Conservation (phyloP, 2,888 invertebrate species). For the Phorcus lineatus region DNA sequence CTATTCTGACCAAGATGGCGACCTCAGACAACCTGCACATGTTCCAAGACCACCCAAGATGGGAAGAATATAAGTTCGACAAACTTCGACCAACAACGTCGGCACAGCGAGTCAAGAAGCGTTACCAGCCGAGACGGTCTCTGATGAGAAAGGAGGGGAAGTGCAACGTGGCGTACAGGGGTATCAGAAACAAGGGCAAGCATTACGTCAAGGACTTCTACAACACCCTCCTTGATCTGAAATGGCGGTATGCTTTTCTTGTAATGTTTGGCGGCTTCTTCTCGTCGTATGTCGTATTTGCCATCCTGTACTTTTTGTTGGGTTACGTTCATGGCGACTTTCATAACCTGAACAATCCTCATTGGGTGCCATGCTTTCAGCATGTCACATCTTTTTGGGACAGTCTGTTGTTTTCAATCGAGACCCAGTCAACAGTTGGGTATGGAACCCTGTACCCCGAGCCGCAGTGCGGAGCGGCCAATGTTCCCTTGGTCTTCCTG, state of each 20-base stretch:
- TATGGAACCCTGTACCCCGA: slow-evolving; percentile 91
- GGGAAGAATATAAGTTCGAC: slow-evolving; percentile 41
- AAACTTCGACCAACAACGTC: slow-evolving; percentile 26
- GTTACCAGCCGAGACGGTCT: slow-evolving; percentile 76
- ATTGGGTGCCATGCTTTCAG: slow-evolving; percentile 77
- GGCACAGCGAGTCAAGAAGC: slow-evolving; percentile 31
- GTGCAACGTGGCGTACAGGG: slow-evolving; percentile 94
- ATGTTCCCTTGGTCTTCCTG: slow-evolving; percentile 88
- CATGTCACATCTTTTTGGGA: slow-evolving; percentile 91
- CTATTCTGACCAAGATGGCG: slow-evolving; percentile 20
- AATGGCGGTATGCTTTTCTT: slow-evolving; percentile 89
- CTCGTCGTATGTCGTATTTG: slow-evolving; percentile 92
- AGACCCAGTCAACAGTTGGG: slow-evolving; percentile 97
- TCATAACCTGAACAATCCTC: slow-evolving; percentile 53
- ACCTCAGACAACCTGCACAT: slow-evolving; percentile 32
- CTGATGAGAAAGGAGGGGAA: slow-evolving; percentile 97
- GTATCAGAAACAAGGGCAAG: slow-evolving; percentile 89
- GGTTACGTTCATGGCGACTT: slow-evolving; percentile 74
- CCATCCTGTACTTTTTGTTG: slow-evolving; percentile 74
- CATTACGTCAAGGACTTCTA: slow-evolving; percentile 83
- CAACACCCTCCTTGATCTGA: slow-evolving; percentile 93
- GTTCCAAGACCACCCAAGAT: slow-evolving; percentile 34
- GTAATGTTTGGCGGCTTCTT: slow-evolving; percentile 91
- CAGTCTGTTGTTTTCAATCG: slow-evolving; percentile 95
- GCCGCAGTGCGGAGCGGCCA: slow-evolving; percentile 91